These are phyloP conservation scores for Trichomalopsis sarcophagae DNA, from an alignment of 1,140 invertebrate species.

Conservation along the genomic window DNA sequence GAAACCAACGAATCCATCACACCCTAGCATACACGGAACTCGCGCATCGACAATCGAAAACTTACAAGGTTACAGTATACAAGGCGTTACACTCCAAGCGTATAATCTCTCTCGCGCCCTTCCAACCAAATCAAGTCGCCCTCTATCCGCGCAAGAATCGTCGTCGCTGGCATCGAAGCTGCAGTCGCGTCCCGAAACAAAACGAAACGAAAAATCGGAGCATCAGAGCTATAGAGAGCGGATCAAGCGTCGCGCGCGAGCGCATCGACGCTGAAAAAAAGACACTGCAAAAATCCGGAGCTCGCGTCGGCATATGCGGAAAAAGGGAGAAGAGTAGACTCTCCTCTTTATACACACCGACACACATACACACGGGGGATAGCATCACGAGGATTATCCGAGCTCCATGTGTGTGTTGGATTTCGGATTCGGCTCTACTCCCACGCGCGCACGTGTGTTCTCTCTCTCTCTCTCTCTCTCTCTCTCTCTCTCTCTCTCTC, in stretches of 20 bases:
- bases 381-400: conserved; percentile 49
- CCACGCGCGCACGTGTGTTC: conserved; percentile 49
- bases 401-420: conserved; percentile 70
- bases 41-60: no score
- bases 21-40: no score
- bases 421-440: conserved; percentile 69
- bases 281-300: neutral
- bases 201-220: neutral
- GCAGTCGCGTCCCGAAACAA: neutral
- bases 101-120: neutral
- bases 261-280: neutral
- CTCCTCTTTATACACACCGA: neutral
- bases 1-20: no score
- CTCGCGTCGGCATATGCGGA: neutral
- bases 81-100: no score
- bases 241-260: neutral
- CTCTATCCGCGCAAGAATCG: neutral
- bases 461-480: no score
- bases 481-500: no score
- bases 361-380: neutral
- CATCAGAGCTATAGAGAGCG: neutral
- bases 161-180: neutral
- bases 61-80: no score
- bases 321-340: neutral
- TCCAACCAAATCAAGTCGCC: neutral